Base-by-base conservation (phyloP, 1,140 invertebrate species). In the Drosophila miranda region DNA sequence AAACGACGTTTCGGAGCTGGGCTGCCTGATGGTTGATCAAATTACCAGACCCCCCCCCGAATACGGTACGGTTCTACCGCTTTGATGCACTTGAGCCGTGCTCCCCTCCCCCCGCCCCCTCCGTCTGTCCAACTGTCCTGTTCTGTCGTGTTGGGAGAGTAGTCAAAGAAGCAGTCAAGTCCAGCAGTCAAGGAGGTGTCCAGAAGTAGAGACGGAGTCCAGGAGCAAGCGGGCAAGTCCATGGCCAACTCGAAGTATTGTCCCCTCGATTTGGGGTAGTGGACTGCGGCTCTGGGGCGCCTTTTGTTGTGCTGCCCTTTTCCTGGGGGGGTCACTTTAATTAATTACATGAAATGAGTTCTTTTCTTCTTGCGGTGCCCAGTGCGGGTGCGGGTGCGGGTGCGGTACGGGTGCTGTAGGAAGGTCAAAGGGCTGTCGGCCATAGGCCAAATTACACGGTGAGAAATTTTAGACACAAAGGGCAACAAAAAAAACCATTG, bases 11-110 rank as follows among this genome's bases (percentile, higher is more conserved):
- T 13, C 34, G 34, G 11, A 38, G 34, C 0, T 38, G 34, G 34
- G 11, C 9, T 38, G 34, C 11, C 4, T 34, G 30, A 34, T 13
- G 34, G 38, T 58, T 59, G 55, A 64, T 64, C 62, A 59, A 58
- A 58, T 64, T 64, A 64, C 62, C 54, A 30, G 53, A 57, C 30
- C 43, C 43, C 16, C 16, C 0, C 43, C 43, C 55, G 43, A 60
- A 60, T 60, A 46, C 45, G 48, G 5, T 23, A 3, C 23, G 23
- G 7, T 41, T 30, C 11, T 26, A 26, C 41, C 42, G 49, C 67
- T 70, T 70, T 70, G 67, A 70, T 70, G 64, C 64, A 70, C 67
- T 70, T 70, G 67, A 70, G 67, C 66, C 64, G 67, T 13, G 11
- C 34, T 19, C 34, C 34, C 8, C 2, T n/a, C n/a, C 7, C 8